These are phyloP conservation scores for Listronotus bonariensis DNA, from an alignment of 1,140 invertebrate genomes.

Conservation along the genomic window DNA sequence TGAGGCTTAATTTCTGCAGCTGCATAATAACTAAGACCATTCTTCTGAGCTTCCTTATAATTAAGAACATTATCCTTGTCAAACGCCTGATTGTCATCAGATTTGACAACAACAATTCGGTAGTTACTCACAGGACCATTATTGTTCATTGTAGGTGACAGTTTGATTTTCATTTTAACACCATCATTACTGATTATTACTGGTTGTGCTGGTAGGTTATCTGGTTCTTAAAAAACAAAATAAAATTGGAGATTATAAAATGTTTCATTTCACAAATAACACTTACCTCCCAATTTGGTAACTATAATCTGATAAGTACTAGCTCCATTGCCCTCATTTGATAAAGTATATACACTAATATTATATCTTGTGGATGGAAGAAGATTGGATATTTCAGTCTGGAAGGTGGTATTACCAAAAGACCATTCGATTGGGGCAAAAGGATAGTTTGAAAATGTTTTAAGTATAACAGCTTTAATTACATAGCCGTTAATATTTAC, in stretches of 20 bases:
- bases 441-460: constrained; percentile 46
- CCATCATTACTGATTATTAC: constrained; percentile 63
- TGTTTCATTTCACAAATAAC: constrained; percentile 1
- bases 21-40: constrained; percentile 76
- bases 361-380: constrained; percentile 50
- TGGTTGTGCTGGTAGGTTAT: constrained; percentile 66
- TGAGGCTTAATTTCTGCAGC: constrained; percentile 72
- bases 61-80: constrained; percentile 62
- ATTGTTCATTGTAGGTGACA: constrained; percentile 68
- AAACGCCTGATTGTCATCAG: constrained; percentile 64
- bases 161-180: constrained; percentile 64
- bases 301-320: constrained; percentile 42
- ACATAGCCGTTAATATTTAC: constrained; percentile 46
- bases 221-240: constrained; percentile 58
- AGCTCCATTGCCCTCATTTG: constrained; percentile 38
- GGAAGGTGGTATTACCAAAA: constrained; percentile 49
- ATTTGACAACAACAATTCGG: constrained; percentile 72
- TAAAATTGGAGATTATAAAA: neutral
- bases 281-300: constrained; percentile 47
- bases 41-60: constrained; percentile 63
- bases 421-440: constrained; percentile 35
- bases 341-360: constrained; percentile 44
- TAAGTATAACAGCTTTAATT: constrained; percentile 44
- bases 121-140: constrained; percentile 76
- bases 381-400: constrained; percentile 43